Evolutionary conservation across 2,113 vertebrate species (phyloP).

Genomic region (Glaucidium brasilianum): DNA sequence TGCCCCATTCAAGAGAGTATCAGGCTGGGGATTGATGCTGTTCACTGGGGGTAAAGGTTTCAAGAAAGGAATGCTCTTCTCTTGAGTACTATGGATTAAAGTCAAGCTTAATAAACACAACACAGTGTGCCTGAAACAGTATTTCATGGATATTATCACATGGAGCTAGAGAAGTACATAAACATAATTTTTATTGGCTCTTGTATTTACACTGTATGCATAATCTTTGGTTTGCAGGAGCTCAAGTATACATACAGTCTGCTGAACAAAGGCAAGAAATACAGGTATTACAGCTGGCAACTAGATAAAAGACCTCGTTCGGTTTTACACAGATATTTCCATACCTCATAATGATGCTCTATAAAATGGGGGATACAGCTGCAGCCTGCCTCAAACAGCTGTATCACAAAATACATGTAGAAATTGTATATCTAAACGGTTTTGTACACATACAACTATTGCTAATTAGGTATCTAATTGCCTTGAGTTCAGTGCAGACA

Average conservation of each 20-base stretch:
- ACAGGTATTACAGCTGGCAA: not conserved
- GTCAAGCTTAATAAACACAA: not conserved
- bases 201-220: not conserved
- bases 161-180: not conserved
- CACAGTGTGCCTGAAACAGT: not conserved
- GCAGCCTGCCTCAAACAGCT: not conserved
- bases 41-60: not conserved
- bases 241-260: not conserved
- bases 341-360: not conserved
- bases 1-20: not conserved
- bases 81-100: not conserved
- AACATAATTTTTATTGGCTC: not conserved
- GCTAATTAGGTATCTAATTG: not conserved
- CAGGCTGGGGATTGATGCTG: not conserved
- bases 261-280: not conserved
- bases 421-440: not conserved
- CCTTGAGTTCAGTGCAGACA: not conserved
- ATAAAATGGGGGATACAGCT: not conserved
- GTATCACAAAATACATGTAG: not conserved
- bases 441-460: not conserved
- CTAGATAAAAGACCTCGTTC: not conserved
- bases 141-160: not conserved
- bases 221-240: not conserved
- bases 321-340: not conserved
- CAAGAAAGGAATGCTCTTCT: not conserved